Conservation (phyloP, 1,140 invertebrate species). For the Drosophila quadrilineata region DNA sequence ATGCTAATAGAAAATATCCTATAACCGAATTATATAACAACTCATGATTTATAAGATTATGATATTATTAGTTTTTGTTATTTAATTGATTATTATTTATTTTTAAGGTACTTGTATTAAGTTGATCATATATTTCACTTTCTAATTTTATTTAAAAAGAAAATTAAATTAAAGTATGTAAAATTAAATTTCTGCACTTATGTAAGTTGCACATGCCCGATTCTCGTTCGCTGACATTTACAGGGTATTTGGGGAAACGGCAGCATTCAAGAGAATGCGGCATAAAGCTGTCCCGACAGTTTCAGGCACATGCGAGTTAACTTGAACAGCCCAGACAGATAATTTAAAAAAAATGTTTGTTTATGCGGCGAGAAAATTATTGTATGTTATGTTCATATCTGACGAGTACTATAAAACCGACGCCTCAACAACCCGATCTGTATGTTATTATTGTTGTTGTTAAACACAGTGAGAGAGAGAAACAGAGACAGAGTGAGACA, state of each 20-base stretch:
- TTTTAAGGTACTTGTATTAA: too few species aligned
- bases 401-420: constrained; percentile 15
- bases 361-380: constrained; percentile 61
- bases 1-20: too few species aligned
- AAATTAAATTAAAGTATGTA: too few species aligned
- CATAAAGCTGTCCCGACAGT: constrained; percentile 15
- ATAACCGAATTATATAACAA: too few species aligned
- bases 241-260: constrained; percentile 7
- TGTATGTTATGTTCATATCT: constrained; percentile 65
- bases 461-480: constrained; percentile 44
- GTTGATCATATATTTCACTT: too few species aligned
- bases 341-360: constrained; percentile 66
- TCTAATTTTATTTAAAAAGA: too few species aligned
- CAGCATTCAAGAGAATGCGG: constrained; percentile 6
- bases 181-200: too few species aligned
- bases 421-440: constrained; percentile 10
- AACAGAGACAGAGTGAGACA: not conserved
- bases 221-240: not conserved
- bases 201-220: not conserved
- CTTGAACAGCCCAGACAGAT: constrained; percentile 53
- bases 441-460: too few species aligned
- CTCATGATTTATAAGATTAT: too few species aligned
- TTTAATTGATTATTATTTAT: too few species aligned
- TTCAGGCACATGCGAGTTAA: constrained; percentile 19
- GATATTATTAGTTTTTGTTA: too few species aligned